phyloP scores from a whole-genome alignment of 2,113 vertebrate species.

The Pogona vitticeps region DNA sequence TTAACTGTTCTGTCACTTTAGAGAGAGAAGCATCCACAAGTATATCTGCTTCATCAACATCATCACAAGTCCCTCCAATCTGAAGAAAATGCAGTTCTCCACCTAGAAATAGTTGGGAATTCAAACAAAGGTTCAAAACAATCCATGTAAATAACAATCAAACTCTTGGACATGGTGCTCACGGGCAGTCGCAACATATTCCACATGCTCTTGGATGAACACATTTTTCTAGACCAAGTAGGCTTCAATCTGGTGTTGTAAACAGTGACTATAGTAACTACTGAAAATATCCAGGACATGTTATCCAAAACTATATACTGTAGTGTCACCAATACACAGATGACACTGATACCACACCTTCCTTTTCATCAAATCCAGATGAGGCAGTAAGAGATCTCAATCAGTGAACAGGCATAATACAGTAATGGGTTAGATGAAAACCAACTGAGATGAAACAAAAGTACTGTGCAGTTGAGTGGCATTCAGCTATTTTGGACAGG shows the following conservation, averaged over 20 bases:
- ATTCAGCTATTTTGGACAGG: too few relatives aligned
- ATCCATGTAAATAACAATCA: conserved; percentile 6
- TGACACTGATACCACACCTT: not conserved
- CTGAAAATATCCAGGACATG: not conserved
- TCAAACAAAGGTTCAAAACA: conserved; percentile 2
- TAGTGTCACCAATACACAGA: not conserved
- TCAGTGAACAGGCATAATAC: not conserved
- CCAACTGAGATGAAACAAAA: too few relatives aligned
- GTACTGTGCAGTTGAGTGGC: too few relatives aligned
- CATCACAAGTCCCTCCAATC: conserved; percentile 98
- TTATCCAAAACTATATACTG: not conserved
- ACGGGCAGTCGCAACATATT: not conserved
- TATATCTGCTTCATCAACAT: conserved; percentile 96
- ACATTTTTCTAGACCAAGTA: not conserved
- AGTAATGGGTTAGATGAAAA: not conserved
- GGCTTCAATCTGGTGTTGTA: not conserved
- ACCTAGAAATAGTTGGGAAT: conserved; percentile 76
- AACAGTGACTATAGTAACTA: not conserved
- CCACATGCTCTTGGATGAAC: not conserved
- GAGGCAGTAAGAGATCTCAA: not conserved
- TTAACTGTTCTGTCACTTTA: conserved; percentile 91
- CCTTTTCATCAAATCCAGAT: not conserved
- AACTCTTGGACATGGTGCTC: not conserved
- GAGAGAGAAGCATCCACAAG: conserved; percentile 95
- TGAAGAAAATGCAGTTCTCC: conserved; percentile 99